Base-by-base conservation (phyloP, 1,140 invertebrate genomes). In the Pseudomyrmex pallidus region DNA sequence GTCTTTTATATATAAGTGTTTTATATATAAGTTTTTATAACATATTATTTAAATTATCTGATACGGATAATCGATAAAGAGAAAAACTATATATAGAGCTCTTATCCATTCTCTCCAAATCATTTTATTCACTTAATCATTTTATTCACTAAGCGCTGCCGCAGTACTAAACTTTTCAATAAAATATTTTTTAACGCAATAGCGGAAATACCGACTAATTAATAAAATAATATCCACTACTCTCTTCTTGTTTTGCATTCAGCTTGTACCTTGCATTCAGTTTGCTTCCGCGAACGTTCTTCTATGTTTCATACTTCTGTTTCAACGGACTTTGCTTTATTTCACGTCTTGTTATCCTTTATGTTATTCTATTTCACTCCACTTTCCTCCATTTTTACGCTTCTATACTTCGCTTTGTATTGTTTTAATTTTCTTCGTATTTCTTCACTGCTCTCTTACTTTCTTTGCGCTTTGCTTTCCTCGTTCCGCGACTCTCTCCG, bases 21-120 rank as follows among this genome's bases (percentile, higher is more conserved):
- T 35, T 35, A 35, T 52, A 17, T 52, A 13, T 52, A 66, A 20
- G 52, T 54, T 76, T 66, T 66, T 76, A 20, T 76, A 44, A 35
- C 35, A 73, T 73, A 8, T 62, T 66, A 35, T 66, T 76, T 76
- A 12, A 25, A 76, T 76, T 66, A 54, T 66, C n/a, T n/a, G 13
- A 67, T 77, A 76, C 22, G 63, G 15, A 25, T n/a, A 74, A 64
- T 50, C 46, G 44, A 66, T 76, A 50, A 52, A 52, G 15, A 9
- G 8, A 13, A 17, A 77, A 67, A 15, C 1, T 66, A 22, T n/a
- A n/a, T n/a, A n/a, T n/a, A 54, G n/a, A 2, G n/a, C n/a, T 66
- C n/a, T 66, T 54, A 54, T 76, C 9, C 12, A 25, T 54, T 52
- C 15, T 52, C 15, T 48, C 57, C 12, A 62, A 74, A 48, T 63